A percentile compares a stretch with the other conserved stretches of the same genome.
Evolutionary conservation across 2,888 invertebrate species (phyloP).

Genomic region (Patella depressa): DNA sequence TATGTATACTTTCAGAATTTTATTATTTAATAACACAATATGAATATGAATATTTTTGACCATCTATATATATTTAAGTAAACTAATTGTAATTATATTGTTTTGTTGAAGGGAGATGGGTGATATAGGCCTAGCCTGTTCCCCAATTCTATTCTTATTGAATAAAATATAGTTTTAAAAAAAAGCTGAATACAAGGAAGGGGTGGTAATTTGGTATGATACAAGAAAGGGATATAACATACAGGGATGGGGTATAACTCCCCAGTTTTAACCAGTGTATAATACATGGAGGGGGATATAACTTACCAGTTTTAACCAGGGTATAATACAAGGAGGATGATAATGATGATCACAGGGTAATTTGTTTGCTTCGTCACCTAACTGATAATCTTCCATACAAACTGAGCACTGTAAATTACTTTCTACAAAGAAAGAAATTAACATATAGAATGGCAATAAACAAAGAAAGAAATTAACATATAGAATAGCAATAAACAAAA

Average conservation of each 20-base stretch:
- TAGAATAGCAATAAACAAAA: neutral
- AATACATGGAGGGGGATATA: slow-evolving; percentile 91
- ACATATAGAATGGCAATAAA: neutral
- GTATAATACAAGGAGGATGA: slow-evolving; percentile 92
- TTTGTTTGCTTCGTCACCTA: slow-evolving; percentile 82
- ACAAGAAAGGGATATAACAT: too few species aligned
- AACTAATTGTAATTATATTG: too few species aligned
- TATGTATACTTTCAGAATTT: too few species aligned
- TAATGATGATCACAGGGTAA: slow-evolving; percentile 91
- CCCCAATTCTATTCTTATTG: too few species aligned
- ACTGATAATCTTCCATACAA: slow-evolving; percentile 92
- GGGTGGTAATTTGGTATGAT: too few species aligned
- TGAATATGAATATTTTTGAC: too few species aligned
- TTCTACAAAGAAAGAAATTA: slow-evolving; percentile 71
- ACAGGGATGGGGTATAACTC: slow-evolving; percentile 51
- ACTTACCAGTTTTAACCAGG: slow-evolving; percentile 89
- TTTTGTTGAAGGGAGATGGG: too few species aligned
- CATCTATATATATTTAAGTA: too few species aligned
- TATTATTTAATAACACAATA: too few species aligned
- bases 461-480: neutral
- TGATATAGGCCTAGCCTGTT: too few species aligned
- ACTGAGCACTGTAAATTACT: slow-evolving; percentile 90
- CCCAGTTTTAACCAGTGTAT: slow-evolving; percentile 93
- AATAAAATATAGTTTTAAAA: too few species aligned
- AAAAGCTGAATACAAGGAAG: too few species aligned